Base-by-base conservation (phyloP, 2,888 invertebrate species). In the Ceratothoa steindachneri region DNA sequence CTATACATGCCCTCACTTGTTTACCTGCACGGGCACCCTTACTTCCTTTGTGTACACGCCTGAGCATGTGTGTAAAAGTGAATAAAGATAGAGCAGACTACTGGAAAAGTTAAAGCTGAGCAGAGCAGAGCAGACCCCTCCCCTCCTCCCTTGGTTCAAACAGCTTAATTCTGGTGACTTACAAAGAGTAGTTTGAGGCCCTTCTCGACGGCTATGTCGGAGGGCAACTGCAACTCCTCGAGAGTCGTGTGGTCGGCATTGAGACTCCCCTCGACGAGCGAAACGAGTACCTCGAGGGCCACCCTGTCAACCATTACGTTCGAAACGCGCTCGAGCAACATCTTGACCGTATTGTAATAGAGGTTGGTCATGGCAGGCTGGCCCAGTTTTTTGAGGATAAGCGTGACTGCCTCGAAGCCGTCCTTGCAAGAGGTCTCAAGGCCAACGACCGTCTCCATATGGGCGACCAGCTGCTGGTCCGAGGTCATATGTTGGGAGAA, bases 271-370 rank as follows among this genome's bases (percentile, higher is more conserved):
- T 92, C 91, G 31, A 88, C 87, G 73, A 88, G 87, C 53, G 86
- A 85, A 69, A 89, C 86, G 69, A 90, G 84, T 76, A 87, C 84
- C 85, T 86, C 80, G 53, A 97, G 88, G 0, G 96, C 92, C 80
- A 92, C 91, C 82, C 91, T 91, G 84, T 98, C 98, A 12, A 98
- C 92, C 92, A 97, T 94, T 3, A 98, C 95, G 0, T 95, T 96
- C 80, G 96, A 96, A 15, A 96, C 92, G 74, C 97, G 88, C 85
- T 97, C 97, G 73, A 98, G 86, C 66, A 98, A 85, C 90, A 94
- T 94, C 86, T 97, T 97, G 53, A 97, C 93, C 0, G 95, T 95
- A 84, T 95, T 95, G 86, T 97, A 97, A 84, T 97, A 94, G 41
- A 95, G 86, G 85, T 97, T 96, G 1, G 95, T 95, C 91, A 95